Evolutionary conservation across 2,113 vertebrate species (phyloP).

Genomic region (Nothobranchius furzeri): DNA sequence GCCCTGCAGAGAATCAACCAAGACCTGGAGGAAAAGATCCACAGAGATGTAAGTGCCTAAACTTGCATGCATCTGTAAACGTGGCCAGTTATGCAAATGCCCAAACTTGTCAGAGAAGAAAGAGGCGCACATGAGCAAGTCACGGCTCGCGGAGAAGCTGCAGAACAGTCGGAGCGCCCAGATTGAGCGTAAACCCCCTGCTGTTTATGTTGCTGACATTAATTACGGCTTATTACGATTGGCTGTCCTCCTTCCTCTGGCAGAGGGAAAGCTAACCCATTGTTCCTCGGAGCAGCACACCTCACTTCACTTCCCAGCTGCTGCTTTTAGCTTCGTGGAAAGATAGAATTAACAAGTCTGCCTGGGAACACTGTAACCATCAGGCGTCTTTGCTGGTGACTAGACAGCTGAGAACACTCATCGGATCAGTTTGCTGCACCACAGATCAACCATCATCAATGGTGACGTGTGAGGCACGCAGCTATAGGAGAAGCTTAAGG

Average conservation of each 20-base stretch:
- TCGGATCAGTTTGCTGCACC: conserved; percentile 35
- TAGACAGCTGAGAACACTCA: conserved; percentile 27
- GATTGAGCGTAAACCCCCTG: conserved; percentile 68
- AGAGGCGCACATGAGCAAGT: conserved; percentile 15
- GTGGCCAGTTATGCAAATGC: not conserved
- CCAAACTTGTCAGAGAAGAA: not conserved
- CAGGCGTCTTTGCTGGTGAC: conserved; percentile 47
- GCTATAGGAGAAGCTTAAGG: conserved; percentile 33
- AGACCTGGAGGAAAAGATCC: conserved; percentile 97
- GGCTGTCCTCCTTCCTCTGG: conserved; percentile 68
- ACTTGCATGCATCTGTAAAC: not conserved
- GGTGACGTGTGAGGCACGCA: conserved; percentile 15
- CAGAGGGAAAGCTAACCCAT: conserved; percentile 60
- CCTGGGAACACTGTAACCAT: conserved; percentile 52
- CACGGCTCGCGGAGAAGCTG: conserved; percentile 27
- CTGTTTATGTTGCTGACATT: conserved; percentile 65
- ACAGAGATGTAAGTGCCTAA: conserved; percentile 76
- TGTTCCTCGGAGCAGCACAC: conserved; percentile 54
- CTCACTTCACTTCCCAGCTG: conserved; percentile 63
- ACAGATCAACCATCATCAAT: conserved; percentile 35
- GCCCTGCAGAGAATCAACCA: conserved; percentile 96
- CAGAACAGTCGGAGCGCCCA: conserved; percentile 22
- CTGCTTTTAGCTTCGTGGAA: conserved; percentile 45
- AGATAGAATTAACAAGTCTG: conserved; percentile 67
- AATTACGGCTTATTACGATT: conserved; percentile 72